These are phyloP conservation scores for Drosophila fulvimacula DNA, from an alignment of 2,888 invertebrate species.

Conservation along the genomic window DNA sequence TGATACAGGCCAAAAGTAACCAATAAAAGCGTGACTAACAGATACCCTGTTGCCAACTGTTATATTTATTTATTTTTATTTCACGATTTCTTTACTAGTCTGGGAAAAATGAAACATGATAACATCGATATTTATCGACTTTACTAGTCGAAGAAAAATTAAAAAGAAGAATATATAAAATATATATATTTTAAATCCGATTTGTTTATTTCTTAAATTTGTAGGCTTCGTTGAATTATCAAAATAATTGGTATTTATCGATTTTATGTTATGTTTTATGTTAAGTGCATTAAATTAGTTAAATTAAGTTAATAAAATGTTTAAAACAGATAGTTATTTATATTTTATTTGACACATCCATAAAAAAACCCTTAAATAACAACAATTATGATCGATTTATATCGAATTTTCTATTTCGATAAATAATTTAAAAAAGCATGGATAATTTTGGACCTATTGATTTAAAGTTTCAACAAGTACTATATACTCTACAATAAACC, in stretches of 20 bases:
- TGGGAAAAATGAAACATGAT: too few species aligned
- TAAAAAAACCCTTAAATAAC: too few species aligned
- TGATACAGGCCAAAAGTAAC: slow-evolving; percentile 18
- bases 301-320: too few species aligned
- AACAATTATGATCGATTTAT: background rate
- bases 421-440: too few species aligned
- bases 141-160: background rate
- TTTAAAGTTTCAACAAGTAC: too few species aligned
- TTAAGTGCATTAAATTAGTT: background rate
- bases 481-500: background rate
- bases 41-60: background rate
- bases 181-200: background rate
- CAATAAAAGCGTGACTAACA: background rate
- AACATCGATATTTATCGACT: background rate
- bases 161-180: background rate
- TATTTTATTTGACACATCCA: too few species aligned
- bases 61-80: background rate
- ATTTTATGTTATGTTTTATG: too few species aligned
- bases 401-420: background rate
- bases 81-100: too few species aligned
- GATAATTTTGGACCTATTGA: too few species aligned
- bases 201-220: background rate
- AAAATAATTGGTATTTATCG: background rate
- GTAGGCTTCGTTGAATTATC: background rate
- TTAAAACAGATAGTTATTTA: too few species aligned